Evolutionary conservation across 64 coral and sea anemone species (phyloP).

Genomic region (Montipora efflorescens): DNA sequence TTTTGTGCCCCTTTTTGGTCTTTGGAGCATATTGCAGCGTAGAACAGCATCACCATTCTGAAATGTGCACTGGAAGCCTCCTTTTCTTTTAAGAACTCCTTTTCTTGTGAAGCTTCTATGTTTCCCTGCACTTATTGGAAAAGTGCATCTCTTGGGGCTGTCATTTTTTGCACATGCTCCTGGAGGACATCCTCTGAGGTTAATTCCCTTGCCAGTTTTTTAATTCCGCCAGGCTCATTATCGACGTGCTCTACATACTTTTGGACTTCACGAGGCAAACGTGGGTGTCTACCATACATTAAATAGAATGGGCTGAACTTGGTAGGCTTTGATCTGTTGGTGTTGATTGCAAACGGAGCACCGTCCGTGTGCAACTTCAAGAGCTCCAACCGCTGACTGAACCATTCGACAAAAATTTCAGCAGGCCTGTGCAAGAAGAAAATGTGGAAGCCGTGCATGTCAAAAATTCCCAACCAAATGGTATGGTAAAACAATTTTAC

Average conservation of each 20-base stretch:
- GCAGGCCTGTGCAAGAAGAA: no score
- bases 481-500: no score
- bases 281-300: conserved; percentile 50
- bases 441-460: no score
- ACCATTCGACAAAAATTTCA: no score
- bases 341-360: not conserved
- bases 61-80: conserved; percentile 25
- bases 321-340: not conserved
- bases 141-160: not conserved
- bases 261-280: conserved; percentile 38
- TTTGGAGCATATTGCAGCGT: conserved; percentile 29
- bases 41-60: conserved; percentile 15
- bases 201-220: not conserved
- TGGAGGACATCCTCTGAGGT: not conserved
- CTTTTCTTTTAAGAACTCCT: conserved; percentile 23
- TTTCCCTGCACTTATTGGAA: not conserved
- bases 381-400: no score
- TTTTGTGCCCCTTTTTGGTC: conserved; percentile 31
- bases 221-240: not conserved
- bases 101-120: conserved; percentile 37
- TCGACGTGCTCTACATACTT: not conserved
- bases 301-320: not conserved
- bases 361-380: no score
- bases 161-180: not conserved
- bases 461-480: no score